Conservation (phyloP, 2,113 vertebrate genomes). For the Hippocampus guttulatus region DNA sequence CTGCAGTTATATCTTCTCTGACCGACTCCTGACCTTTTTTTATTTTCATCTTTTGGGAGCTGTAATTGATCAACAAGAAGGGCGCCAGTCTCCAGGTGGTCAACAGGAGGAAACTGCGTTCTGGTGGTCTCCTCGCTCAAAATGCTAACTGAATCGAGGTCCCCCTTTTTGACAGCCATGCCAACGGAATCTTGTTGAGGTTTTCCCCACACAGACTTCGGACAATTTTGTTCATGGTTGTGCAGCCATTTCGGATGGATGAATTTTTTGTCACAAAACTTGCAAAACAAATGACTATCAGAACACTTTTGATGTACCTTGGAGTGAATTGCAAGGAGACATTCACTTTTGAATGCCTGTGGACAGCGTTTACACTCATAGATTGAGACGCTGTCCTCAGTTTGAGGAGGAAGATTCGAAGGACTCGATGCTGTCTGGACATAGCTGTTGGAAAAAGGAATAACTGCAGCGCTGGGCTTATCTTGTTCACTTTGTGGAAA, state of each 20-base stretch:
- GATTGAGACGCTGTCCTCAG: constrained; percentile 59
- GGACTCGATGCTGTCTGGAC: constrained; percentile 56
- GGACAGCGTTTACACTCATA: constrained; percentile 80
- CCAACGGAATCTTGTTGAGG: constrained; percentile 50
- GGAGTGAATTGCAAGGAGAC: constrained; percentile 76
- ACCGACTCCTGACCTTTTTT: constrained; percentile 75
- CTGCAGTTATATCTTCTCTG: constrained; percentile 87
- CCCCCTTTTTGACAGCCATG: constrained; percentile 30
- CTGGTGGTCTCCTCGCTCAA: constrained; percentile 13
- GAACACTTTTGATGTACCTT: constrained; percentile 83
- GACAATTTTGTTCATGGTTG: constrained; percentile 84
- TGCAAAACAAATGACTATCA: constrained; percentile 81
- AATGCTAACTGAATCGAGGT: constrained; percentile 19
- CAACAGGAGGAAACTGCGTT: constrained; percentile 23
- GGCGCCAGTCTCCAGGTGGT: constrained; percentile 25
- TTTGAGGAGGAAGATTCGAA: constrained; percentile 64
- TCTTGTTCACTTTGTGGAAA: constrained; percentile 47
- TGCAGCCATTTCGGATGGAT: constrained; percentile 83
- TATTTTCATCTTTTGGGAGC: constrained; percentile 60
- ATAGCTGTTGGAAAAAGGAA: constrained; percentile 30
- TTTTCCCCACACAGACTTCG: constrained; percentile 40
- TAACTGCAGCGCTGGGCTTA: constrained; percentile 27
- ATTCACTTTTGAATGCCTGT: constrained; percentile 80
- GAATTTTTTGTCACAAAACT: constrained; percentile 88
- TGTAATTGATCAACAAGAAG: constrained; percentile 41